Evolutionary conservation across 2,888 invertebrate genomes (phyloP), one percentile per base, ranked within the genome.

Genomic region (Oegoconia quadripuncta): DNA sequence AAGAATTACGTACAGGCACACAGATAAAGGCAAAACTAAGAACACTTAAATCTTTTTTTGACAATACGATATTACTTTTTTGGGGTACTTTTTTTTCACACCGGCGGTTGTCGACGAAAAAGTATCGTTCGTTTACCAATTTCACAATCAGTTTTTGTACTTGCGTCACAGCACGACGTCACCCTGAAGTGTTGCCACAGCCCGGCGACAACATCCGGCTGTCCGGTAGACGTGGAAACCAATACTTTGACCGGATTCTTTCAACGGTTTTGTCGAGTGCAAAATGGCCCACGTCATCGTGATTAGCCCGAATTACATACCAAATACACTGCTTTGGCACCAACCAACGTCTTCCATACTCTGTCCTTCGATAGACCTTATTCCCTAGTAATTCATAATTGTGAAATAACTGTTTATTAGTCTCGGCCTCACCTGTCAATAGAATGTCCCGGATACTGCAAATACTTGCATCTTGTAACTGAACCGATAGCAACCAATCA

Each of bases 271-370:
- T 61, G 22, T 60, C 54, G 8, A 60, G 38, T 0, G 55, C 37
- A 31, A 55, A 53, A 46, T 69, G 67, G 1, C 65, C 66, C 0
- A 54, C 14, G 16, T 56, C 58, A 34, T 68, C 63, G 35, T 64
- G 63, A 34, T 57, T 52, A 11, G 23, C 25, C 29, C 31, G 46
- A 17, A 52, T 46, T 22, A 55, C 20, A 8, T 57, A 52, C 57
- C 53, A 59, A 3, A 55, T 44, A 34, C 55, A 58, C 3, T 26
- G 37, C 25, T 56, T 59, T 32, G 60, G 56, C 0, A 59, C 55
- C n/a, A 59, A 33, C 58, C 59, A 61, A 1, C 55, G 47, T 3
- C 58, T 47, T 4, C 62, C 60, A 2, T 34, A 16, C 0, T 12
- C 18, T 1, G 59, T 61, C 18, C 55, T 6, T 26, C 51, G 33